Evolutionary conservation across 2,888 invertebrate genomes (phyloP).

Genomic region (Neoascia interrupta): DNA sequence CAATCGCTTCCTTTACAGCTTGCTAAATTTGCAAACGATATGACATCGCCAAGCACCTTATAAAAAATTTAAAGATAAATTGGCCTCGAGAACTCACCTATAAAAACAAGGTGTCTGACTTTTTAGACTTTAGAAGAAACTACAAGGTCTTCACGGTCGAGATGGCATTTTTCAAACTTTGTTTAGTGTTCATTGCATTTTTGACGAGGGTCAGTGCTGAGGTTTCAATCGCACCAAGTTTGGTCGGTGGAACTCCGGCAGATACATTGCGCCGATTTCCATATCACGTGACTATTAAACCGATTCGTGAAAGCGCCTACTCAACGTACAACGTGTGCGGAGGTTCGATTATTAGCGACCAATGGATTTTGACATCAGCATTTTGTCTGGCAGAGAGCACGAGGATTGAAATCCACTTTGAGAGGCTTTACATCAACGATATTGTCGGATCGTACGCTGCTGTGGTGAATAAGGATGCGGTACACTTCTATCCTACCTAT

Average conservation of each 20-base stretch:
- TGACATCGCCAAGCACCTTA: too few relatives aligned
- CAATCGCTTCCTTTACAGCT: too few relatives aligned
- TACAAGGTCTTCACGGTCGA: too few relatives aligned
- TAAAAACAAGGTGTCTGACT: too few relatives aligned
- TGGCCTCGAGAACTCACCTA: too few relatives aligned
- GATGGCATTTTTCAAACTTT: too few relatives aligned
- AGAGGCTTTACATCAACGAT: slow-evolving; percentile 3
- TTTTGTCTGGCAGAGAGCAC: slow-evolving; percentile 10
- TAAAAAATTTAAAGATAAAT: too few relatives aligned
- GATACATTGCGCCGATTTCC: slow-evolving; percentile 60
- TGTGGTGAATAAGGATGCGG: slow-evolving; percentile 11
- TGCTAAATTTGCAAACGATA: too few relatives aligned
- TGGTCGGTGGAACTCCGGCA: slow-evolving; percentile 35
- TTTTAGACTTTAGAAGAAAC: too few relatives aligned
- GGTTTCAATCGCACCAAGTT: slow-evolving; percentile 31
- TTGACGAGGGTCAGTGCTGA: too few relatives aligned
- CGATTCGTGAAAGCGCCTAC: too few relatives aligned
- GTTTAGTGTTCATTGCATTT: neutral
- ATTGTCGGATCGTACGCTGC: slow-evolving; percentile 16
- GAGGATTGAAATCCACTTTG: slow-evolving; percentile 14
- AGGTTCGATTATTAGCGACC: slow-evolving; percentile 54
- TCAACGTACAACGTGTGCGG: slow-evolving; percentile 29
- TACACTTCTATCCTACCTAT: slow-evolving; percentile 53
- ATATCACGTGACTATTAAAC: slow-evolving; percentile 49
- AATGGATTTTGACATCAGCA: slow-evolving; percentile 54